Evolutionary conservation across 2,113 vertebrate species (phyloP), one percentile per base, ranked within the genome.

Genomic region (Oncorhynchus kisutch): DNA sequence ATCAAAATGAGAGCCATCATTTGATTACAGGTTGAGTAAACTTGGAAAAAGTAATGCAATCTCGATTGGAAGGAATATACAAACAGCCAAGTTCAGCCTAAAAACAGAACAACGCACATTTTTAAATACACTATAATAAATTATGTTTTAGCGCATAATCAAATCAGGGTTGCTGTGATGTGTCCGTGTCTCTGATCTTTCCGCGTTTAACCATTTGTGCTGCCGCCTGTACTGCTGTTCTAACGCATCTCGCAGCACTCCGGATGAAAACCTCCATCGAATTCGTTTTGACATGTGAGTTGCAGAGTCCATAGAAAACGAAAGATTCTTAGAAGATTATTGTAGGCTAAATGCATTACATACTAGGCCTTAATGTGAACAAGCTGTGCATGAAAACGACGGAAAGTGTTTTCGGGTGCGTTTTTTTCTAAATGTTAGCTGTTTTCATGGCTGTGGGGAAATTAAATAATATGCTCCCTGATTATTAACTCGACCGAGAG

Each of bases 101-200:
- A 34, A 84, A 75, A 81, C 75, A 68, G 70, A 73, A 65, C 59
- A 75, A 70, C 12, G 59, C 11, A 49, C 75, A 78, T 45, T 45
- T 8, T 45, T 45, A 45, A 45, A 45, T 2, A 11, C 7, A 71
- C 54, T 3, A 71, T 71, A 73, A 51, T 67, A 39, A 73, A 70
- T 76, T 60, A 14, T 11, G 70, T 59, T 49, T 74, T 54, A 27
- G 67, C 57, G n/a, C 62, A 48, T 78, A 69, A 81, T 78, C 80
- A 73, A 71, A 79, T 80, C 66, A 27, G 71, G n/a, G 11, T 67
- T 12, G 24, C 67, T 67, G 72, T 76, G 70, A 84, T 72, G 73
- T 78, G 76, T 75, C 74, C 74, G 20, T 25, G 49, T 70, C 67
- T 81, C 79, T 78, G 79, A 81, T 76, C 78, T 70, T 72, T 78